Base-by-base conservation (phyloP, 1,140 invertebrate species). In the Dendrolimus punctatus region DNA sequence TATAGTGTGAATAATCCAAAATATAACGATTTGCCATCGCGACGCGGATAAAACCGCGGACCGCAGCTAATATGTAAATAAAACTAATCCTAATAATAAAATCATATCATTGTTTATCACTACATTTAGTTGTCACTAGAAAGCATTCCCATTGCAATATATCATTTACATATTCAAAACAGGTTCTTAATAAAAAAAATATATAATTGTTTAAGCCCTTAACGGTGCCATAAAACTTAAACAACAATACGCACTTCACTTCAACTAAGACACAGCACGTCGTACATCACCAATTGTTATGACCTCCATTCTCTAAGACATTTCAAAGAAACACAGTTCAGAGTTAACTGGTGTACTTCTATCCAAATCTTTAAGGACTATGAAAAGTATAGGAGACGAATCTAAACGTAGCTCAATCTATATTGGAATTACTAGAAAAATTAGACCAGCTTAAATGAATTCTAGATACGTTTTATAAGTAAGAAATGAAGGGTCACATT, bases 191-290 rank as follows among this genome's bases (percentile, higher is more conserved):
- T 57, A 56, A 53, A 59, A 51, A 57, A 51, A 51, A 23, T 53
- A 51, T 23, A 23, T 23, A 52, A 62, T 62, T 64, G 59, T 69
- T 63, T 69, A 68, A 73, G 73, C 73, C 73, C 73, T 71, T 68
- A 64, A 59, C 63, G 68, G 67, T 3, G 55, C 68, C 72, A 69
- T 71, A 72, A 75, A 77, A 58, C 66, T 62, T 51, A 50, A 58
- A 68, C 69, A 66, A 76, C 70, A 71, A 76, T 64, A 64, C 57
- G 46, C 76, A 82, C 76, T 82, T 82, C 76, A 82, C 79, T 74
- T 57, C 41, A 55, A 59, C 66, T 68, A 66, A 57, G 56, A 71
- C 66, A 66, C 69, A 68, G 72, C 65, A 62, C 47, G 60, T 23
- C 23, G 23, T 23, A 23, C 3, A 23, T 23, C 23, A 23, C 23